Evolutionary conservation across 2,888 invertebrate genomes (phyloP), one percentile per base, ranked within the genome.

Genomic region (Microchrysa polita): DNA sequence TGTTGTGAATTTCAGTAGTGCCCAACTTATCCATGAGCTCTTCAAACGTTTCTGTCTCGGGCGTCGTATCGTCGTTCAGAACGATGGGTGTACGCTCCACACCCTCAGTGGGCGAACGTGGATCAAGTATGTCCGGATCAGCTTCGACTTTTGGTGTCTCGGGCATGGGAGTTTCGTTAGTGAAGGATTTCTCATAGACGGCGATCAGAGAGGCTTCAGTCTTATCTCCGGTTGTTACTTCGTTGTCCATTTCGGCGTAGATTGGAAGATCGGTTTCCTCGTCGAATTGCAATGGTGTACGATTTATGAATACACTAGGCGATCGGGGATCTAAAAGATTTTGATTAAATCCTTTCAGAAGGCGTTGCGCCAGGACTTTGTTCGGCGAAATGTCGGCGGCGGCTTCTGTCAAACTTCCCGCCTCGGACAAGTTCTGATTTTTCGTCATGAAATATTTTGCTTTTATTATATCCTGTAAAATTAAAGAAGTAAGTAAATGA

Each of bases 291-390:
- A 77, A 73, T 5, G 77, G 77, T 0, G 77, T 77, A 2, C 77
- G 73, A 61, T 73, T 57, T 2, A 77, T 74, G 23, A 73, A 73
- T 1, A 53, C 40, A 22, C 73, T 77, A 9, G 77, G 77, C 10
- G 77, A 77, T 2, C 77, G 74, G 5, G 77, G 77, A 73, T 77
- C 77, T 10, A 72, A 14, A n/a, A 76, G 22, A 53, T 75, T 73
- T 14, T 27, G 34, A 18, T 53, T 23, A 0, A 75, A 27, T 7
- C 61, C 52, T 10, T 67, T 59, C 1, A 74, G 1, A 5, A 76
- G 16, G 59, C 74, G 74, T 9, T 44, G 42, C 9, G 52, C 55
- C 5, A 74, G 16, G 2, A 71, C 10, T n/a, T 18, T 27, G 2
- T 20, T 59, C 5, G 52, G 22, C 9, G 34, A 55, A n/a, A 22